Base-by-base conservation (phyloP, 2,888 invertebrate genomes). In the Drosophila borealis region DNA sequence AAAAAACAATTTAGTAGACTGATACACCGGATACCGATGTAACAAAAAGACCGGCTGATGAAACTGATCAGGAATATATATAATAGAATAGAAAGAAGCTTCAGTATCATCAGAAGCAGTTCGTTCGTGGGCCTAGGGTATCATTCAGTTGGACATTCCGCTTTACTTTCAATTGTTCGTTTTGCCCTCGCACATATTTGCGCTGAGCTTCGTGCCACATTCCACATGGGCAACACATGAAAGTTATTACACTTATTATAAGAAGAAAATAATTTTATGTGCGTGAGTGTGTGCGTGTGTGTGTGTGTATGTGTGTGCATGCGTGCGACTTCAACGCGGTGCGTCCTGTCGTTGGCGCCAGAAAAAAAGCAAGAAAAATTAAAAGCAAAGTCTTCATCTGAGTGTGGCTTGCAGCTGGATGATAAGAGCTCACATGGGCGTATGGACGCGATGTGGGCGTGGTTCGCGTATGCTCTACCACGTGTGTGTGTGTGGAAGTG, bases 231-330 rank as follows among this genome's bases (percentile, higher is more conserved):
- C 85, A 80, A 84, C 88, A 89, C 80, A 88, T 80, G 90, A 84
- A 89, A 87, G 86, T 89, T 89, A 87, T 87, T 88, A 81, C 85
- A 85, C 84, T 88, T 85, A 89, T 88, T 89, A 88, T 85, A 86
- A 82, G 77, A 79, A 85, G 87, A 89, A 89, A 89, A 84, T 89
- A 76, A 89, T 88, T 84, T 82, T 64, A 77, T 89, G 71, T 68
- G 72, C 42, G 46, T 62, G 37, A 48, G 45, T 68, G 57, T 42
- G 1, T 29, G 41, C 11, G 19, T 19, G 48, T 29, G 39, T 41
- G 13, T 29, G 39, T 48, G 42, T 42, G 13, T 33, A 41, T 44
- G 56, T 39, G 45, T 36, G 54, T 41, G 49, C 14, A 11, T 39
- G 67, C 11, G 33, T 56, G 44, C 29, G 65, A 44, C 46, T 63